Evolutionary conservation across 2,113 vertebrate genomes (phyloP), one percentile per base, ranked within the genome.

Genomic region (Sturnus vulgaris): DNA sequence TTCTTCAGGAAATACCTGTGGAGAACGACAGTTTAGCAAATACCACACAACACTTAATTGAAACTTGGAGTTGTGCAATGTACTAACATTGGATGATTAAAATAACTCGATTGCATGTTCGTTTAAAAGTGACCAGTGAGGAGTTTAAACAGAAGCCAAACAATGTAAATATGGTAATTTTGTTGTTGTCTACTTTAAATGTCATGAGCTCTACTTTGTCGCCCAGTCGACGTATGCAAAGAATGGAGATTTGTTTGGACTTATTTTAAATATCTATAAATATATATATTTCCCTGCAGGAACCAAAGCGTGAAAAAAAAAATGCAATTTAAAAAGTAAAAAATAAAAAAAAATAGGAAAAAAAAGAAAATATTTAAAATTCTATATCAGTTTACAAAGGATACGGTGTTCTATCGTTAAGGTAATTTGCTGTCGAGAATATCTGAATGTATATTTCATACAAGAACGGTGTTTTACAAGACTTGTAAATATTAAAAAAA

Each of bases 391-490:
- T 98, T 98, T 98, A 98, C 98, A 98, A 96, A 96, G 61, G 82
- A 88, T 88, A 95, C 39, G 47, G 86, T 97, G 95, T 97, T 96
- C 96, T 98, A 97, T 56, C 63, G 64, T 97, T 97, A 98, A 97
- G 96, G 93, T 97, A 90, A 97, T 96, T 98, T 97, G 97, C 92
- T 98, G 97, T 97, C 80, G 86, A 98, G 96, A 97, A 96, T 97
- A 95, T 98, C 97, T 98, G 98, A 98, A 98, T 98, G 98, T 98
- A 98, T 79, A 96, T 98, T 98, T 98, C 98, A 98, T 98, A 98
- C 97, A 97, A 94, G 96, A 97, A 92, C 49, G 61, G 93, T 98
- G 97, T 98, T 98, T 97, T 97, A 95, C 97, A 97, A 97, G 94
- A 97, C 95, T 96, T 98, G 98, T 98, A 98, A 97, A 98, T 97